These are phyloP conservation scores for Eupithecia subumbrata DNA, from an alignment of 2,888 invertebrate species.

Conservation along the genomic window DNA sequence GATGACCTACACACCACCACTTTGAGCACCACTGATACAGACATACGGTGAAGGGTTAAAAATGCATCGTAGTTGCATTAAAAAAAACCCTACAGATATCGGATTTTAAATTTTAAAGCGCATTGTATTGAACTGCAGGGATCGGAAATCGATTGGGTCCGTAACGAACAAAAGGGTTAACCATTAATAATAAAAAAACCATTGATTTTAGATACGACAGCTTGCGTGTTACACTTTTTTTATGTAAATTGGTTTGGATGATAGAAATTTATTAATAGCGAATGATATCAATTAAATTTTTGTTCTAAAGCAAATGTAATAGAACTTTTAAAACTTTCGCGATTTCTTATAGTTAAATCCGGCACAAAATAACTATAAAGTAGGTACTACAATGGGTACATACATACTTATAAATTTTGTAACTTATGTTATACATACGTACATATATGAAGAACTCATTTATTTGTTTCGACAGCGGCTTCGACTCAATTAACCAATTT, in stretches of 20 bases:
- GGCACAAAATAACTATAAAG: background rate
- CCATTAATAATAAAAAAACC: conserved; percentile 78
- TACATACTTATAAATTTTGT: no score
- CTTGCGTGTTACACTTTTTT: conserved; percentile 63
- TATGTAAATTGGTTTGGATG: conserved; percentile 49
- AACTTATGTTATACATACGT: no score
- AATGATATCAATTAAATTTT: background rate
- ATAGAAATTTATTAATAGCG: background rate
- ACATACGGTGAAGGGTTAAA: conserved; percentile 83
- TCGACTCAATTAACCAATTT: no score
- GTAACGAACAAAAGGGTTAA: conserved; percentile 76
- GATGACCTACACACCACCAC: background rate
- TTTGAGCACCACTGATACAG: conserved; percentile 65
- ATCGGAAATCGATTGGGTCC: conserved; percentile 81
- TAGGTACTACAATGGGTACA: background rate
- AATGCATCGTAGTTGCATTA: conserved; percentile 80
- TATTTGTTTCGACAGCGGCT: no score
- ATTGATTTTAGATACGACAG: conserved; percentile 76
- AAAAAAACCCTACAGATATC: conserved; percentile 81
- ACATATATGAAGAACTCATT: no score
- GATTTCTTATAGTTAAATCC: background rate
- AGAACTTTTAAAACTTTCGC: background rate
- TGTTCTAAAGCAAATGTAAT: background rate
- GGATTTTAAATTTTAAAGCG: conserved; percentile 85
- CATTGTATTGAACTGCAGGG: conserved; percentile 80